These are phyloP conservation scores for Notolabrus celidotus DNA, from an alignment of 2,797 vertebrate species.

Conservation along the genomic window DNA sequence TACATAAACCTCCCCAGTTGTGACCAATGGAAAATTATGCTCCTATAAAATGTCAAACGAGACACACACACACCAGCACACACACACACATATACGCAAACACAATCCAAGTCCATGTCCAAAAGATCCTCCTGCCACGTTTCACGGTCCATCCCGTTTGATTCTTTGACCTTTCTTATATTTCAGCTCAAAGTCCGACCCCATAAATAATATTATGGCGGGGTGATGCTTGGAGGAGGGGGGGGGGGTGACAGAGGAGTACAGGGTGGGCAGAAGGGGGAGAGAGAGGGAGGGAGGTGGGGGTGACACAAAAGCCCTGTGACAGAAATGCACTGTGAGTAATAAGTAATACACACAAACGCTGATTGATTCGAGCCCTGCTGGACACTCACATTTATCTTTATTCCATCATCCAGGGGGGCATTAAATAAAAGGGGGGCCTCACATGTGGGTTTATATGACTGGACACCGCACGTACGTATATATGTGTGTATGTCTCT, in stretches of 20 bases:
- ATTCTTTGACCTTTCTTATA: slow-evolving; percentile 86
- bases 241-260: slow-evolving; percentile 41
- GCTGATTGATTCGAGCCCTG: slow-evolving; percentile 87
- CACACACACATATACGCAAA: slow-evolving; percentile 2
- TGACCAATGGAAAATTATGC: slow-evolving; percentile 58
- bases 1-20: slow-evolving; percentile 56
- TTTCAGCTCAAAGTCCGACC: slow-evolving; percentile 78
- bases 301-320: slow-evolving; percentile 79
- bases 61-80: slow-evolving; percentile 14
- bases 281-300: slow-evolving; percentile 55
- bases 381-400: slow-evolving; percentile 84
- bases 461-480: slow-evolving; percentile 33
- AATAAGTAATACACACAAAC: slow-evolving; percentile 90
- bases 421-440: slow-evolving; percentile 54
- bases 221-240: slow-evolving; percentile 52
- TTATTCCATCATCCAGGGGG: slow-evolving; percentile 83
- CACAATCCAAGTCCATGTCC: not conserved
- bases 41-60: slow-evolving; percentile 64
- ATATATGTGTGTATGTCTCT: not conserved
- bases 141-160: slow-evolving; percentile 52
- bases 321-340: slow-evolving; percentile 88
- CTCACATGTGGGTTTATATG: slow-evolving; percentile 37
- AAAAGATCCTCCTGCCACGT: slow-evolving; percentile 31
- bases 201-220: slow-evolving; percentile 84
- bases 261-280: slow-evolving; percentile 41